Percentiles rank a stretch among this genome's conserved stretches.
These are phyloP conservation scores for Thereva nobilitata DNA, from an alignment of 2,888 invertebrate species.

Conservation along the genomic window DNA sequence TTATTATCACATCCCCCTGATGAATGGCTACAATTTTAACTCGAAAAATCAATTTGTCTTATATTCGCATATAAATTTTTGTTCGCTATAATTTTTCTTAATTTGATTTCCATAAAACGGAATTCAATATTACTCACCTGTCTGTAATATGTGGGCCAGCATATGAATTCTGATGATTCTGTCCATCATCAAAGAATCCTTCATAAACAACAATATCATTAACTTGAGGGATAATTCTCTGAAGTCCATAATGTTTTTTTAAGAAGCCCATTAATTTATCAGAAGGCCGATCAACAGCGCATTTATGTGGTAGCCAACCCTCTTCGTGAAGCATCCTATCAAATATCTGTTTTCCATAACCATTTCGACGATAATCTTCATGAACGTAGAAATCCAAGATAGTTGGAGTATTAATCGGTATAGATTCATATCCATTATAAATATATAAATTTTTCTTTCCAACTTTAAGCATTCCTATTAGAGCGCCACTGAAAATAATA, in stretches of 20 bases:
- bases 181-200: slow-evolving; percentile 67
- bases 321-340: slow-evolving; percentile 83
- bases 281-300: slow-evolving; percentile 94
- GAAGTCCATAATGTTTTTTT: slow-evolving; percentile 74
- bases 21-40: neutral
- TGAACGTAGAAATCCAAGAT: slow-evolving; percentile 93
- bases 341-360: slow-evolving; percentile 82
- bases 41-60: neutral
- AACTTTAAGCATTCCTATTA: slow-evolving; percentile 88
- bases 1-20: no score
- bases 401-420: slow-evolving; percentile 82
- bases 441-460: slow-evolving; percentile 90
- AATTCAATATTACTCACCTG: slow-evolving; percentile 50
- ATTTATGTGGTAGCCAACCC: slow-evolving; percentile 67
- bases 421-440: slow-evolving; percentile 70
- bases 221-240: slow-evolving; percentile 73
- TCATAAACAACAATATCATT: slow-evolving; percentile 88
- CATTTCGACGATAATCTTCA: slow-evolving; percentile 80
- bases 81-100: neutral
- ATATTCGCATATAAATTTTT: neutral
- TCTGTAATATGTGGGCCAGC: slow-evolving; percentile 51
- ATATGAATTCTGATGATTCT: slow-evolving; percentile 45
- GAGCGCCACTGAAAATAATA: slow-evolving; percentile 65
- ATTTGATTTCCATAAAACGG: neutral
- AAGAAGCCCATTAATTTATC: slow-evolving; percentile 85